phyloP scores from a whole-genome alignment of 2,888 invertebrate species.

The Mesorhabditis spiculigera region DNA sequence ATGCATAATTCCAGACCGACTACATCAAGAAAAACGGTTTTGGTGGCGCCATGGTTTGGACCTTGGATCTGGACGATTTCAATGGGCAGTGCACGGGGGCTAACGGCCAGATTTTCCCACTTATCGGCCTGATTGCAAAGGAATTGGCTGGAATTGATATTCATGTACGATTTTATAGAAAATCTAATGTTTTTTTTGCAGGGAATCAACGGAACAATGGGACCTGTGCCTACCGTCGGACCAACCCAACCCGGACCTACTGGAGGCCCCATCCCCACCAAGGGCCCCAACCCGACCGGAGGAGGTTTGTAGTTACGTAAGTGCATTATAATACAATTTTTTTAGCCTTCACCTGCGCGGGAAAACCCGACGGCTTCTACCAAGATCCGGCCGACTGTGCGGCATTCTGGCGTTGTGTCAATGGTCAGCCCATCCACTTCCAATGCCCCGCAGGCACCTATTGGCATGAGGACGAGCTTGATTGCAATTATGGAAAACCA shows the following conservation, averaged over 20 bases:
- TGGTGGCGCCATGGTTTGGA: constrained; percentile 50
- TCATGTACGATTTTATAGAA: background rate
- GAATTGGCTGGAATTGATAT: constrained; percentile 27
- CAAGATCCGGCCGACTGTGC: constrained; percentile 30
- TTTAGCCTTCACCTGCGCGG: constrained; percentile 40
- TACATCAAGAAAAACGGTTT: constrained; percentile 34
- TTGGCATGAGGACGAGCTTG: constrained; percentile 2
- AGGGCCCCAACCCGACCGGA: too few species aligned
- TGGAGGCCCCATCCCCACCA: too few species aligned
- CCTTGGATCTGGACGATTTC: constrained; percentile 47
- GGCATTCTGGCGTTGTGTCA: background rate
- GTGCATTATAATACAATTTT: background rate
- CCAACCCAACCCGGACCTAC: too few species aligned
- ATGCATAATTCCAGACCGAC: constrained; percentile 16
- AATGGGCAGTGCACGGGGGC: constrained; percentile 37
- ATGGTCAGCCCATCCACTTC: constrained; percentile 2
- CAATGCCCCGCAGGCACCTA: background rate
- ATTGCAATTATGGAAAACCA: constrained; percentile 5
- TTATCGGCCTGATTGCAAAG: constrained; percentile 29
- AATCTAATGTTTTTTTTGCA: too few species aligned
- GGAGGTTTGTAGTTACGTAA: too few species aligned
- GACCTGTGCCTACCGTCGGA: too few species aligned
- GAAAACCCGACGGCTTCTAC: constrained; percentile 48
- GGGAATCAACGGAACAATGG: too few species aligned
- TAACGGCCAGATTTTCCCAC: constrained; percentile 25